phyloP scores from a whole-genome alignment of 2,797 vertebrate genomes.

The Zenarchopterus dispar region DNA sequence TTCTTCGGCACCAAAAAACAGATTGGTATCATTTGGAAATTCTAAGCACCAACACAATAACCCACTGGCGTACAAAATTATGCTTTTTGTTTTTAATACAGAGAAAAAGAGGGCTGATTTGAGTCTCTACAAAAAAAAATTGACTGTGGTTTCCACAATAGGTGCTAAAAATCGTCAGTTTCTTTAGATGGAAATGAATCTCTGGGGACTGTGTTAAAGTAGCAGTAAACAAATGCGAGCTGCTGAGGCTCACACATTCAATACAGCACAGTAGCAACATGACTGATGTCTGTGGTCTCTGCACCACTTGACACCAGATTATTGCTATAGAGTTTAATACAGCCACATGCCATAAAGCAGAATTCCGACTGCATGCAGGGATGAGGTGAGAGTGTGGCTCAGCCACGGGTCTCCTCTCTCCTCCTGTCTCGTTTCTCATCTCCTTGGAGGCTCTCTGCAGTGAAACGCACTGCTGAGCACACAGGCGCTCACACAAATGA shows the following conservation, averaged over 20 bases:
- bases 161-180: not conserved
- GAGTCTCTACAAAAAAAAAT: not conserved
- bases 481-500: conserved; percentile 28
- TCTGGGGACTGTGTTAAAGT: conserved; percentile 33
- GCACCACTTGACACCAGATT: conserved; percentile 81
- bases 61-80: not conserved
- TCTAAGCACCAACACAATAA: not conserved
- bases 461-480: conserved; percentile 54
- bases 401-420: conserved; percentile 48
- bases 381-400: conserved; percentile 41
- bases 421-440: conserved; percentile 59
- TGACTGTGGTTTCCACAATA: no score
- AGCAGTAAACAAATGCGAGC: conserved; percentile 49
- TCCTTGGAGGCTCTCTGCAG: conserved; percentile 48
- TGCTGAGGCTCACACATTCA: conserved; percentile 42
- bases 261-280: conserved; percentile 48
- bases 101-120: not conserved
- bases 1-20: conserved; percentile 11
- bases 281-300: conserved; percentile 75
- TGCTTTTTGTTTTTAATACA: not conserved
- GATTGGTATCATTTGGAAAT: not conserved
- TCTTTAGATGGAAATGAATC: conserved; percentile 13
- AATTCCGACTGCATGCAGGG: conserved; percentile 63
- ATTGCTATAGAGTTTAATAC: conserved; percentile 79
- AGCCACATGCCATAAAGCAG: conserved; percentile 79